Evolutionary conservation across 2,797 vertebrate genomes (phyloP).

Genomic region (Acanthurus tractus): DNA sequence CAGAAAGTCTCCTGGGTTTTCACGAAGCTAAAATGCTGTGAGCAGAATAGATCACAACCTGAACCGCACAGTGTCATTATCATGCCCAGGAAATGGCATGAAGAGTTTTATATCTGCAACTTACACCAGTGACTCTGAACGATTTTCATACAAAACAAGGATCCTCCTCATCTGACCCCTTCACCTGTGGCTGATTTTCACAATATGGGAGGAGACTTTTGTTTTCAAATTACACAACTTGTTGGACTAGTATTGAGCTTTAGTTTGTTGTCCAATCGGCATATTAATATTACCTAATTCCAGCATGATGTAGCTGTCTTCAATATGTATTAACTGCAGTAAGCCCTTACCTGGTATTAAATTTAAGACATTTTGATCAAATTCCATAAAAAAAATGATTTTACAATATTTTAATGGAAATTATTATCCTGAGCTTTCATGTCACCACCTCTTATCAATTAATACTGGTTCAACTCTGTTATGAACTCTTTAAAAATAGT

Average conservation of each 20-base stretch:
- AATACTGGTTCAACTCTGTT: background rate
- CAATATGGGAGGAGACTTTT: background rate
- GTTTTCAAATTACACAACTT: background rate
- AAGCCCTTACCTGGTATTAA: slow-evolving; percentile 22
- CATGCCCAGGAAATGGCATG: slow-evolving; percentile 25
- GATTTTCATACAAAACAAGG: background rate
- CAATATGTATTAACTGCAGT: background rate
- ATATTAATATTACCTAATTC: background rate
- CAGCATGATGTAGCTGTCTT: background rate
- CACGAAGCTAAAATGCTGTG: background rate
- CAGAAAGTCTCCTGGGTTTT: background rate
- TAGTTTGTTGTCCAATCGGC: background rate
- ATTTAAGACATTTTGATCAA: slow-evolving; percentile 5
- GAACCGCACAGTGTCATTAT: slow-evolving; percentile 4
- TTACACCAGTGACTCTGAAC: background rate
- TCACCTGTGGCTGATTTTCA: background rate
- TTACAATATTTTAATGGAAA: slow-evolving; percentile 13
- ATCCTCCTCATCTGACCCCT: background rate
- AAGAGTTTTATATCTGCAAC: slow-evolving; percentile 7
- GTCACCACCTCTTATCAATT: background rate
- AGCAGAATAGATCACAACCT: slow-evolving; percentile 1
- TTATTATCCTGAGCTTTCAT: slow-evolving; percentile 59
- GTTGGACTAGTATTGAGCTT: background rate
- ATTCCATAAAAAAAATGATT: background rate
- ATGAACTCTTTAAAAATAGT: background rate